A percentile compares a stretch with the other conserved stretches of the same genome.
Conservation (phyloP, 2,113 vertebrate genomes). For the Anguilla japonica region DNA sequence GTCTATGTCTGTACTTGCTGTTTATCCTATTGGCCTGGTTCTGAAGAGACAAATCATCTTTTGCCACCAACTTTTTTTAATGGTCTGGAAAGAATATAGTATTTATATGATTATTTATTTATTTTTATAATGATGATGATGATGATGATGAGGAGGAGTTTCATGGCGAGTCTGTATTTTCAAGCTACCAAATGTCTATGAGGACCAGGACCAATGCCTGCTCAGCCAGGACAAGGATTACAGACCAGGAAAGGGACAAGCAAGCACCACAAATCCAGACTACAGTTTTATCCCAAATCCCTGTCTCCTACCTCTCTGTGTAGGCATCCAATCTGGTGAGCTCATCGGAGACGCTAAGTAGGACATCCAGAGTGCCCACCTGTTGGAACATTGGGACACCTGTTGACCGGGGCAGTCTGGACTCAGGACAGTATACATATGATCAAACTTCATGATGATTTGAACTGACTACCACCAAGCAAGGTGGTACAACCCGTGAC, state of each 20-base stretch:
- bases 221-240: not conserved
- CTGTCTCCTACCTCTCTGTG: slow-evolving; percentile 84
- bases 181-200: not conserved
- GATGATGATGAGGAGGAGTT: not conserved
- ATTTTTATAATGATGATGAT: not conserved
- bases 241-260: not conserved
- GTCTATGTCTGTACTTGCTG: not conserved
- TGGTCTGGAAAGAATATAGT: not conserved
- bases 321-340: slow-evolving; percentile 85
- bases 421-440: too few relatives aligned
- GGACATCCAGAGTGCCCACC: slow-evolving; percentile 90
- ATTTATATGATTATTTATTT: not conserved
- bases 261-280: not conserved
- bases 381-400: slow-evolving; percentile 34
- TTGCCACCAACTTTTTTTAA: not conserved
- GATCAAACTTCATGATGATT: too few relatives aligned
- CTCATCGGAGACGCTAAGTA: slow-evolving; percentile 88
- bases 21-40: not conserved
- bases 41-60: not conserved
- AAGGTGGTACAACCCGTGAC: too few relatives aligned
- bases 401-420: not conserved
- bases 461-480: too few relatives aligned
- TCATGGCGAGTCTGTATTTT: not conserved
- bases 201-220: not conserved
- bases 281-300: slow-evolving; percentile 33